Percentiles rank a stretch among this genome's conserved stretches.
These are phyloP conservation scores for Ardeotis arabs DNA, from an alignment of 2,113 vertebrate species.

Conservation along the genomic window DNA sequence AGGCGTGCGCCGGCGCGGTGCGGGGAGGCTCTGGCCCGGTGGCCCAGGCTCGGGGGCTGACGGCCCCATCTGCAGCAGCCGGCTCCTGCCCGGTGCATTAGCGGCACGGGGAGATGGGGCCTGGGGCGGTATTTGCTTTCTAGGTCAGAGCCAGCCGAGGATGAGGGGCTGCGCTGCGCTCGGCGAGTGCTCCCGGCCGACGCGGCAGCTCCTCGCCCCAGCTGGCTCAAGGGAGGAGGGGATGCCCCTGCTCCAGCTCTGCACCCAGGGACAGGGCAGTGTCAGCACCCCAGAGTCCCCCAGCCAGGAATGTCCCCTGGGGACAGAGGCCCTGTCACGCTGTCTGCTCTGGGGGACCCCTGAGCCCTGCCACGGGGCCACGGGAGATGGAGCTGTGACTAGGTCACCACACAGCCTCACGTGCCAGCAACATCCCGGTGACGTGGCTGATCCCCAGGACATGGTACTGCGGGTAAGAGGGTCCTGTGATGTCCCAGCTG, in stretches of 20 bases:
- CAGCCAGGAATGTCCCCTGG: not conserved
- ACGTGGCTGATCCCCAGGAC: not conserved
- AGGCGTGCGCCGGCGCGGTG: not conserved
- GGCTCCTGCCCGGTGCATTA: slow-evolving; percentile 53
- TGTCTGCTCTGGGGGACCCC: not conserved
- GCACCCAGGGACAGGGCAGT: not conserved
- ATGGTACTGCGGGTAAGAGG: fast-evolving
- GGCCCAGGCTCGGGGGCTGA: not conserved
- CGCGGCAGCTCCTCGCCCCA: not conserved
- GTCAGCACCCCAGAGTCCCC: not conserved
- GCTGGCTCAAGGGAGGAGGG: not conserved
- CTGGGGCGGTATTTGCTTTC: not conserved
- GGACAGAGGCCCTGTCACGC: not conserved
- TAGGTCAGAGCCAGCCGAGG: slow-evolving; percentile 46
- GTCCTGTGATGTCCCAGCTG: not conserved
- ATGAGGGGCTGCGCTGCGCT: not conserved
- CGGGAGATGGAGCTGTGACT: not conserved
- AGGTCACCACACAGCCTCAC: fast-evolving
- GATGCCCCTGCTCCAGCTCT: not conserved
- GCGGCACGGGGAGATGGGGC: not conserved
- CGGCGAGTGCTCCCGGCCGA: not conserved
- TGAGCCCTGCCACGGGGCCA: no score
- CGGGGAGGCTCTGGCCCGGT: not conserved
- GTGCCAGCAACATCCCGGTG: fast-evolving
- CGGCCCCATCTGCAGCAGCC: slow-evolving; percentile 28